phyloP scores from a whole-genome alignment of 2,113 vertebrate species.

The western clawed frog (Xenopus tropicalis) region UCB_Xtro_10.0 CM004450.2:87886501-87887000 shows the following conservation, averaged over 20 bases:
- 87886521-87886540: too few species aligned
- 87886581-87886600: too few species aligned
- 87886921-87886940: conserved; percentile 47
- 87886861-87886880: conserved; percentile 52
- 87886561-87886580: too few species aligned
- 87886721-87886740: background rate
- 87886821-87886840: conserved; percentile 46
- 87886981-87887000: too few species aligned
- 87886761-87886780: too few species aligned
- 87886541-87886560: too few species aligned
- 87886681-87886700: background rate
- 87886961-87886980: too few species aligned
- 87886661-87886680: background rate
- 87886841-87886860: conserved; percentile 49
- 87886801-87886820: background rate
- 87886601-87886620: too few species aligned
- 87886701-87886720: background rate
- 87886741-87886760: background rate
- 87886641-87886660: background rate
- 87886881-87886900: conserved; percentile 81
- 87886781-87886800: background rate
- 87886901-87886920: conserved; percentile 97
- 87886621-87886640: conserved; percentile 5
- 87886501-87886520: too few species aligned
- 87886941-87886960: conserved; percentile 5